phyloP scores from a whole-genome alignment of 2,888 invertebrate species.

The Nomada flava region DNA sequence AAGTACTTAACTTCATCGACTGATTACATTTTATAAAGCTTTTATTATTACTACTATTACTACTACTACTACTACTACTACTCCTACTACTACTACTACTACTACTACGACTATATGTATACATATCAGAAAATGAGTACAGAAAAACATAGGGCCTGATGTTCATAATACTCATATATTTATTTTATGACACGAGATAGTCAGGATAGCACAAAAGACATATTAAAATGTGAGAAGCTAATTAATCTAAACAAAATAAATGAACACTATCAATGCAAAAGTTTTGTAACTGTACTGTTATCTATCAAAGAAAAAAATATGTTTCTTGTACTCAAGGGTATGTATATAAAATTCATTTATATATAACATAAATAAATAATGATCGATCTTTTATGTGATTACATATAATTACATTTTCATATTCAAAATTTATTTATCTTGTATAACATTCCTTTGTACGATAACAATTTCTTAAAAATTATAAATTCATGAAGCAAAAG shows the following conservation, averaged over 20 bases:
- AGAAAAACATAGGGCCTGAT: not conserved
- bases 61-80: conserved; percentile 17
- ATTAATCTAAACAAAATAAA: conserved; percentile 6
- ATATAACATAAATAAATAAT: conserved; percentile 12
- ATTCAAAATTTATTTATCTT: conserved; percentile 26
- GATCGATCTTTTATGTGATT: not conserved
- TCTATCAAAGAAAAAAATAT: not conserved
- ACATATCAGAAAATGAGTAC: conserved; percentile 13
- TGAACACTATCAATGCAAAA: not conserved
- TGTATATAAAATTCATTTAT: not conserved
- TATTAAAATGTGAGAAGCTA: not conserved
- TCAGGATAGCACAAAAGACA: conserved; percentile 4
- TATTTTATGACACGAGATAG: conserved; percentile 16
- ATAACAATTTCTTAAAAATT: conserved; percentile 25
- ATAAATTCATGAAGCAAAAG: conserved; percentile 23
- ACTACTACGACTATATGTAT: not conserved
- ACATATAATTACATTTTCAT: conserved; percentile 15
- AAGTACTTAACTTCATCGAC: conserved; percentile 51
- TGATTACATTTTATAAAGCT: conserved; percentile 58
- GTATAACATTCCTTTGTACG: conserved; percentile 24
- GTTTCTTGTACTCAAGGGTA: not conserved
- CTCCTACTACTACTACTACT: conserved; percentile 17
- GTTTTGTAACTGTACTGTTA: not conserved
- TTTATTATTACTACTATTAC: conserved; percentile 31
- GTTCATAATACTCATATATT: conserved; percentile 6